A percentile compares a stretch with the other conserved stretches of the same genome.
Conservation (phyloP, 2,888 invertebrate genomes). For the Aporophyla lueneburgensis region DNA sequence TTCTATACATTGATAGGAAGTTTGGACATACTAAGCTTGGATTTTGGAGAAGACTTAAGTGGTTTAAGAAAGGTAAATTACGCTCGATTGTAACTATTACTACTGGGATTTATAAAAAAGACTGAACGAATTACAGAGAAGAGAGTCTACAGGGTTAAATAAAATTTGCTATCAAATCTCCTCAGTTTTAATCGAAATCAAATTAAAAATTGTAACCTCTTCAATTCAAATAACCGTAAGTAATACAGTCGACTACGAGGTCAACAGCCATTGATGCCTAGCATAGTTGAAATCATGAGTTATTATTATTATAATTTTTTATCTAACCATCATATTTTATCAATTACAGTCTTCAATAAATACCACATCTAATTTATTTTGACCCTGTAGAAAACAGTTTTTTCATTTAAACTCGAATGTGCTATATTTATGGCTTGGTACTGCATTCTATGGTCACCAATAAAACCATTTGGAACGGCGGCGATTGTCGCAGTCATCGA, state of each 20-base stretch:
- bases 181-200: too few species aligned
- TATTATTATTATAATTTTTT: not conserved
- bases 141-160: not conserved
- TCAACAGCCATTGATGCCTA: not conserved
- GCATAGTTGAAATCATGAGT: not conserved
- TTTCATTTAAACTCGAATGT: not conserved
- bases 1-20: constrained; percentile 89
- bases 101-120: too few species aligned
- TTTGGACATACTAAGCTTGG: constrained; percentile 91
- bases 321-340: not conserved
- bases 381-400: not conserved
- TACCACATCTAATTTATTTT: not conserved
- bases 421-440: not conserved
- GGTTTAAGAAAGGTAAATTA: constrained; percentile 86
- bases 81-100: not conserved
- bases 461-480: not conserved
- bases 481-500: not conserved
- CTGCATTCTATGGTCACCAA: not conserved
- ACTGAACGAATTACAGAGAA: not conserved
- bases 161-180: not conserved
- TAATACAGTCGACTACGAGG: not conserved
- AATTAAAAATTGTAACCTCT: too few species aligned
- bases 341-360: not conserved
- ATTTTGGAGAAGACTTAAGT: constrained; percentile 91
- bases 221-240: too few species aligned